Evolutionary conservation across 2,797 vertebrate species (phyloP), one percentile per base, ranked within the genome.

Genomic region (Gephyroberyx darwinii): DNA sequence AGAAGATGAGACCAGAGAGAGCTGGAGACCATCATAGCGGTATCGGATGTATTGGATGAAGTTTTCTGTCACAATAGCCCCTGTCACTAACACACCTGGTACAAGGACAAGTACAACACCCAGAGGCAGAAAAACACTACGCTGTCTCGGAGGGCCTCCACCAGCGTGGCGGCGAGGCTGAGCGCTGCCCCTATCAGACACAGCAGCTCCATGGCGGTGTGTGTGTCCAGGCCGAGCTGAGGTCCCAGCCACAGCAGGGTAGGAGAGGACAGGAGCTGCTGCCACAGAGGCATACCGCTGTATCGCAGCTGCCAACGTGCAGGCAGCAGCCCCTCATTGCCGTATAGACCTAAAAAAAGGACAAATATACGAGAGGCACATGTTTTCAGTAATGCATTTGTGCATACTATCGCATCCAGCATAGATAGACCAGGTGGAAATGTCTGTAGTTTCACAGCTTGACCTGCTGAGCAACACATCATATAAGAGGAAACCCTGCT

Each of bases 161-260:
- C 57, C 19, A 96, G 75, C 26, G 91, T 71, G 10, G 95, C 93
- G 0, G 92, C 90, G 0, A 98, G 78, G 69, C 96, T 94, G 56
- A 94, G 85, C 0, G 91, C 53, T 0, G 86, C 62, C 0, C 96
- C 96, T 0, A 92, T 17, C 1, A 98, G 91, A 71, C 95, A 96
- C 50, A 98, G 90, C 66, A 98, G 86, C 93, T 98, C 97, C 94
- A 97, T 94, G 55, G 94, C 92, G 26, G 94, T 93, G 57, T 97
- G 95, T 0, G 96, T 97, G 82, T 97, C 96, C 89, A 99, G 78
- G 17, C 96, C 95, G 5, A 98, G 81, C 0, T 0, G 71, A 0
- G 97, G 96, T 0, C 95, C 90, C 0, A 97, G 87, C 97, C 96
- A 99, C 65, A 99, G 90, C 17, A 99, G 88, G 0, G 95, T 96